A percentile compares a stretch with the other conserved stretches of the same genome.
Conservation (phyloP, 2,113 vertebrate species). For the Sterna hirundo region DNA sequence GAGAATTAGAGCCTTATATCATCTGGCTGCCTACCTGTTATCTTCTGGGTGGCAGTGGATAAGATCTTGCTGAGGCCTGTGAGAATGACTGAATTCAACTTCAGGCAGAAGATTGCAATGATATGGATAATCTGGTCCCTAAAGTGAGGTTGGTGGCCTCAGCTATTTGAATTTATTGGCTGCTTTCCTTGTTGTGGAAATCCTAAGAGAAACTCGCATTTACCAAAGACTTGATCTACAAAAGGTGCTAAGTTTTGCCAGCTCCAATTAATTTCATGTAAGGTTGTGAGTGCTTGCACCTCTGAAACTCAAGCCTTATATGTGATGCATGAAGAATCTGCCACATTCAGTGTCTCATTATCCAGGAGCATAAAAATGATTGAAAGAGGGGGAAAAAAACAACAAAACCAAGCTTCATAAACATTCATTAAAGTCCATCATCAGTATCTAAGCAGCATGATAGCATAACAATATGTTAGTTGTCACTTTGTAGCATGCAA, state of each 20-base stretch:
- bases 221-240: neutral
- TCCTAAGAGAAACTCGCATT: neutral
- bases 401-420: neutral
- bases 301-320: neutral
- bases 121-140: neutral
- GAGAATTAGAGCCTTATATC: neutral
- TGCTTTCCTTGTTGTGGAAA: neutral
- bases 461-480: conserved; percentile 38
- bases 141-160: conserved; percentile 19
- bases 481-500: conserved; percentile 65
- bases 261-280: neutral
- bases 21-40: neutral
- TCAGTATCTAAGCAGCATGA: neutral
- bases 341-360: neutral
- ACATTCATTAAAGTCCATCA: conserved; percentile 22
- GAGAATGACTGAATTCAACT: neutral
- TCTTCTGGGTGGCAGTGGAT: neutral
- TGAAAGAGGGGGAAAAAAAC: neutral
- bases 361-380: conserved; percentile 14
- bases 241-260: neutral
- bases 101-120: neutral
- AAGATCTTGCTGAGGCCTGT: neutral
- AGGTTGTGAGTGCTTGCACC: neutral
- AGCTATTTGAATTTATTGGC: neutral
- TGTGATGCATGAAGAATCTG: neutral